These are phyloP conservation scores for Eupsittula cactorum DNA, from an alignment of 2,113 vertebrate species.

Conservation along the genomic window DNA sequence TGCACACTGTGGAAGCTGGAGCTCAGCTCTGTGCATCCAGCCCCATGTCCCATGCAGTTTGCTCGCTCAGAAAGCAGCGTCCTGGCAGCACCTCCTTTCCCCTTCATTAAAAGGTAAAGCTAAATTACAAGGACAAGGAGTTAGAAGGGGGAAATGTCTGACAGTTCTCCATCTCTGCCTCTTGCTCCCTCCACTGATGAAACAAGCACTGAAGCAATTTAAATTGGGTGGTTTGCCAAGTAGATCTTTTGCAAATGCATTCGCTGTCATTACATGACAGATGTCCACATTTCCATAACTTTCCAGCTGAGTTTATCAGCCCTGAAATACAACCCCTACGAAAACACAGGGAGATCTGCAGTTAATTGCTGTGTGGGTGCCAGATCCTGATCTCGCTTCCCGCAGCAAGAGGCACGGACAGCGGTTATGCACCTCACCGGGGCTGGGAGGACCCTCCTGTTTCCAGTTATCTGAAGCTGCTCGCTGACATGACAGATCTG, in stretches of 20 bases:
- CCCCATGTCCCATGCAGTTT: not conserved
- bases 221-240: not conserved
- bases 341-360: not conserved
- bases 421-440: not conserved
- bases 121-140: slow-evolving; percentile 9
- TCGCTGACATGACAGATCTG: not conserved
- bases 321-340: not conserved
- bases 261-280: not conserved
- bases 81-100: not conserved
- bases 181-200: not conserved
- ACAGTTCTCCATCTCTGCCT: not conserved
- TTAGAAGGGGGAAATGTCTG: not conserved
- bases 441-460: not conserved
- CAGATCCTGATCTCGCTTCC: not conserved
- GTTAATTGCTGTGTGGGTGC: not conserved
- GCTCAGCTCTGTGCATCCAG: not conserved
- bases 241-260: not conserved
- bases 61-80: not conserved
- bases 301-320: slow-evolving; percentile 4
- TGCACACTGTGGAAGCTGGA: not conserved
- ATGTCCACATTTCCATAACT: not conserved
- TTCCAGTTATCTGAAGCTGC: not conserved
- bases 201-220: slow-evolving; percentile 41
- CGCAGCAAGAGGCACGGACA: accelerated
- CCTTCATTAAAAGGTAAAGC: not conserved